Conservation (phyloP, 1,140 invertebrate genomes). For the Bombus balteatus region DNA sequence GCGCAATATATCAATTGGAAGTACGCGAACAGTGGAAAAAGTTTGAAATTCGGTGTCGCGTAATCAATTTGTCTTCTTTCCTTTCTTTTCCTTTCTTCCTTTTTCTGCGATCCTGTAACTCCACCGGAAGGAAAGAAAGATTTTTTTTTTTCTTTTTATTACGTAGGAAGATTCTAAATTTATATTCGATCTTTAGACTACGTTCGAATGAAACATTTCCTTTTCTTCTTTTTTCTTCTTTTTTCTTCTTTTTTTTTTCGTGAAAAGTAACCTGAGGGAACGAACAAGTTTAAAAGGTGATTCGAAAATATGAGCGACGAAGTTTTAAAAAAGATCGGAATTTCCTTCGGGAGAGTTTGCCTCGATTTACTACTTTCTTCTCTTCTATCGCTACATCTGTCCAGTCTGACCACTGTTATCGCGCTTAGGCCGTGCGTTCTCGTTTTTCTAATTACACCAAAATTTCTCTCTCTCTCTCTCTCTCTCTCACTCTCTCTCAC, state of each 20-base stretch:
- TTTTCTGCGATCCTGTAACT: constrained; percentile 12
- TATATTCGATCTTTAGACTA: too few species aligned
- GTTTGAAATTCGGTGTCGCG: constrained; percentile 12
- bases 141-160: too few species aligned
- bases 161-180: neutral
- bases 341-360: constrained; percentile 12
- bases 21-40: constrained; percentile 44
- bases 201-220: too few species aligned
- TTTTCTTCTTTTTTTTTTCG: neutral
- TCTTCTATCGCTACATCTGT: constrained; percentile 5
- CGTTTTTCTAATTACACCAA: neutral
- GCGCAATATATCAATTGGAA: constrained; percentile 45
- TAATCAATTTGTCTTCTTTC: neutral
- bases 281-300: neutral
- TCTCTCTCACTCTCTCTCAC: neutral
- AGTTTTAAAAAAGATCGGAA: neutral
- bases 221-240: neutral
- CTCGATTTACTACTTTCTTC: neutral
- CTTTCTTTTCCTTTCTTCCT: neutral
- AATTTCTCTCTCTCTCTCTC: neutral
- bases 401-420: constrained; percentile 13
- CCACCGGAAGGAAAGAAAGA: neutral
- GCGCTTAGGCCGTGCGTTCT: constrained; percentile 72
- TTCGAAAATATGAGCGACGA: neutral
- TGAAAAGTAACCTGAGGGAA: neutral